phyloP scores from a whole-genome alignment of 1,140 invertebrate genomes.

The Halictus rubicundus region DNA sequence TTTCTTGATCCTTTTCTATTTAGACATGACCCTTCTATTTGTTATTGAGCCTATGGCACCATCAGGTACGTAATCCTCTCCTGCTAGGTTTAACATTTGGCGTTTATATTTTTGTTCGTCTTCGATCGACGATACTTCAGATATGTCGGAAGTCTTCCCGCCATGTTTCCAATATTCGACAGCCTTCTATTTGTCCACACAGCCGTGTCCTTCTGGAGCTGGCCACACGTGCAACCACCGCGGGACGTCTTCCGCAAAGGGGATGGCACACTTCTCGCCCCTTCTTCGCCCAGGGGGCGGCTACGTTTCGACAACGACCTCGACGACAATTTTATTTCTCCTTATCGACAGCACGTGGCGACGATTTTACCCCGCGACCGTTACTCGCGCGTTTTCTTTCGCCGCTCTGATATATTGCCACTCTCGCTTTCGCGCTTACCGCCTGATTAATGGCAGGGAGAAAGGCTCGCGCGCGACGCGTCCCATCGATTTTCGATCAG shows the following conservation, averaged over 20 bases:
- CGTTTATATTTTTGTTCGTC: too few species aligned
- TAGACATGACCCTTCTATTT: too few species aligned
- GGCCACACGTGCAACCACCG: constrained; percentile 49
- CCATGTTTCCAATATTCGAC: too few species aligned
- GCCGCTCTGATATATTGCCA: constrained; percentile 18
- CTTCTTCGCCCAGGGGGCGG: constrained; percentile 30
- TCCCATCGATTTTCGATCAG: constrained; percentile 39
- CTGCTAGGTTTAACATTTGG: too few species aligned
- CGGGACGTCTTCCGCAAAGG: constrained; percentile 40
- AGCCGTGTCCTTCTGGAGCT: constrained; percentile 4
- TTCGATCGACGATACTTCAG: too few species aligned
- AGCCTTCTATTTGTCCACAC: too few species aligned
- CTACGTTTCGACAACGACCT: constrained; percentile 36
- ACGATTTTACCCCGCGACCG: constrained; percentile 27
- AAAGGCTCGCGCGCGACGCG: background rate
- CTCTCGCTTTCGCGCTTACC: constrained; percentile 25
- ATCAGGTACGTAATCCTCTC: too few species aligned
- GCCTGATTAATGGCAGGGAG: constrained; percentile 15
- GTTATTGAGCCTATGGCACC: too few species aligned
- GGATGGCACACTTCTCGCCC: constrained; percentile 58
- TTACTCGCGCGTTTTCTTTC: background rate
- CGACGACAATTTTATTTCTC: constrained; percentile 66
- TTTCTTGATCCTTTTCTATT: too few species aligned
- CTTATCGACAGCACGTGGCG: constrained; percentile 61
- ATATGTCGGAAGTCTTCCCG: too few species aligned